Conservation (phyloP, 2,888 invertebrate species). For the Emmelina monodactyla region DNA sequence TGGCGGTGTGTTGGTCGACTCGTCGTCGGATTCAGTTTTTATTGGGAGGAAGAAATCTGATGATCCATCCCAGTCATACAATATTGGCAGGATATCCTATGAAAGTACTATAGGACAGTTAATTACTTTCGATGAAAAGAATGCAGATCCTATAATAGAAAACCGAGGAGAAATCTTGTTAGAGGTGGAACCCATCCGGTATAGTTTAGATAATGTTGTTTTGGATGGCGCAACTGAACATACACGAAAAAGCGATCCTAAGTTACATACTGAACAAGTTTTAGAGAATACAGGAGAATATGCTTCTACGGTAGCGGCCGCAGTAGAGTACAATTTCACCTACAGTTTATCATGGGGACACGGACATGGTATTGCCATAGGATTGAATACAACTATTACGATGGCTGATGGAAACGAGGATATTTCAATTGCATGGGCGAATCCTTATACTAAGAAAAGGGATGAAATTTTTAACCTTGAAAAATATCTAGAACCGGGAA, state of each 20-base stretch:
- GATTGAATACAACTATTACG: constrained; percentile 71
- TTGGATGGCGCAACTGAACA: constrained; percentile 63
- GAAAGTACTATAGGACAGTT: constrained; percentile 73
- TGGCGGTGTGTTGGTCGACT: constrained; percentile 72
- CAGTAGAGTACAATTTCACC: constrained; percentile 75
- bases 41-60: constrained; percentile 42
- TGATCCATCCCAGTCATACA: constrained; percentile 54
- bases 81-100: constrained; percentile 76
- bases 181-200: constrained; percentile 80
- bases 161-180: constrained; percentile 78
- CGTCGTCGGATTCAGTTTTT: constrained; percentile 41
- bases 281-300: constrained; percentile 63
- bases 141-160: constrained; percentile 59
- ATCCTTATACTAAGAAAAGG: constrained; percentile 57
- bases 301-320: constrained; percentile 73
- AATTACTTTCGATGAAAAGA: constrained; percentile 70
- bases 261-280: constrained; percentile 58
- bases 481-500: constrained; percentile 76
- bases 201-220: constrained; percentile 75
- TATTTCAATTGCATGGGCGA: constrained; percentile 76
- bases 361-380: constrained; percentile 75
- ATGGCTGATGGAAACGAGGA: constrained; percentile 64
- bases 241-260: constrained; percentile 49
- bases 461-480: constrained; percentile 68
- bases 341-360: constrained; percentile 83